These are phyloP conservation scores for Notocelia uddmanniana DNA, from an alignment of 2,888 invertebrate genomes.

Conservation along the genomic window DNA sequence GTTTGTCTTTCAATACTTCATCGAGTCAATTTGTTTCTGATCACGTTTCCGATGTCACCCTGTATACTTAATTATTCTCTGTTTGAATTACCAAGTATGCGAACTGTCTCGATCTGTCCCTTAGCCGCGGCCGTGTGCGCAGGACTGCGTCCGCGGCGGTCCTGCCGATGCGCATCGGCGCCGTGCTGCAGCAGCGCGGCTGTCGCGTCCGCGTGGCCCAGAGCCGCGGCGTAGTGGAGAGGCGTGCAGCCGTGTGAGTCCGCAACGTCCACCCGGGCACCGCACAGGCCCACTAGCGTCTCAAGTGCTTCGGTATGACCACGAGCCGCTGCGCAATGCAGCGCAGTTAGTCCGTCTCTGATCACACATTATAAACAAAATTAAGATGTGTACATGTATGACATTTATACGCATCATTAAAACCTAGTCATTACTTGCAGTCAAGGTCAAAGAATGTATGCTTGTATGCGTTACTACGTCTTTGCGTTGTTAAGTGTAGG, in stretches of 20 bases:
- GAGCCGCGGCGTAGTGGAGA: conserved; percentile 97
- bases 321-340: conserved; percentile 98
- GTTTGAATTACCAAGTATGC: conserved; percentile 85
- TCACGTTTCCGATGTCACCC: no score
- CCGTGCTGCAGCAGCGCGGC: conserved; percentile 94
- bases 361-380: conserved; percentile 50
- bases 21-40: no score
- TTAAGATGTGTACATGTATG: neutral
- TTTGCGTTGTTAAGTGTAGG: no score
- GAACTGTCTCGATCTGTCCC: conserved; percentile 96
- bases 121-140: conserved; percentile 98
- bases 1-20: no score
- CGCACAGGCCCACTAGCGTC: conserved; percentile 94
- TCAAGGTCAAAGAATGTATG: no score
- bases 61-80: no score
- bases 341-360: conserved; percentile 97
- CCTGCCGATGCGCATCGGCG: conserved; percentile 96
- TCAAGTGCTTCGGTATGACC: conserved; percentile 97
- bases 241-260: conserved; percentile 98
- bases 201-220: conserved; percentile 98
- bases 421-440: no score
- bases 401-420: no score
- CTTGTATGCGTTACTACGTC: no score
- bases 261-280: conserved; percentile 94
- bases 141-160: conserved; percentile 96